A percentile compares a stretch with the other conserved stretches of the same genome.
Conservation (phyloP, 1,140 invertebrate species). For the Delia radicum region DNA sequence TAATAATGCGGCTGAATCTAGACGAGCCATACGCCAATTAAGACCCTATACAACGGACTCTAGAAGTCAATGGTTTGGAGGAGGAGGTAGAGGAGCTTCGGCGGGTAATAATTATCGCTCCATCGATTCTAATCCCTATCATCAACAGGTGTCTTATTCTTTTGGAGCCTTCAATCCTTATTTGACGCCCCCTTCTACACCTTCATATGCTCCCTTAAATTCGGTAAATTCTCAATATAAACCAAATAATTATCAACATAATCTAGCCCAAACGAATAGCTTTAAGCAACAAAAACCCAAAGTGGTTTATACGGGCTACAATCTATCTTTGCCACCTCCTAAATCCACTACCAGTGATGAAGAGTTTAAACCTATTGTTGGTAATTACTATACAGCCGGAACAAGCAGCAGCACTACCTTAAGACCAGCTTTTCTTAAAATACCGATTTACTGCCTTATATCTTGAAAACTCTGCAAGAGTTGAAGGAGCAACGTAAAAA, state of each 20-base stretch:
- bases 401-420: constrained; percentile 16
- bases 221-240: constrained; percentile 32
- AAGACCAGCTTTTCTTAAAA: constrained; percentile 21
- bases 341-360: constrained; percentile 32
- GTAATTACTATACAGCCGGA: constrained; percentile 38
- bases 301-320: constrained; percentile 44
- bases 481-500: constrained; percentile 46
- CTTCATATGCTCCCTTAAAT: constrained; percentile 39
- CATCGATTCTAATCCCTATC: constrained; percentile 35
- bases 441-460: constrained; percentile 42
- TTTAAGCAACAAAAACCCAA: constrained; percentile 16
- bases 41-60: constrained; percentile 29
- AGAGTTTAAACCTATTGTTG: constrained; percentile 46
- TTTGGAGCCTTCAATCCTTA: constrained; percentile 49
- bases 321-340: constrained; percentile 45
- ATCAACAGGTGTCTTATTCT: constrained; percentile 30
- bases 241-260: constrained; percentile 13
- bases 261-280: constrained; percentile 29
- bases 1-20: constrained; percentile 37
- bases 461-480: constrained; percentile 44
- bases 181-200: constrained; percentile 40
- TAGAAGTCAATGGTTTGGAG: background rate
- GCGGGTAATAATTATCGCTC: constrained; percentile 34
- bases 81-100: background rate
- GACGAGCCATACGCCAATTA: constrained; percentile 41